Percentiles rank a stretch among this genome's conserved stretches.
Conservation (phyloP, 2,888 invertebrate genomes). For the Endotricha flammealis region DNA sequence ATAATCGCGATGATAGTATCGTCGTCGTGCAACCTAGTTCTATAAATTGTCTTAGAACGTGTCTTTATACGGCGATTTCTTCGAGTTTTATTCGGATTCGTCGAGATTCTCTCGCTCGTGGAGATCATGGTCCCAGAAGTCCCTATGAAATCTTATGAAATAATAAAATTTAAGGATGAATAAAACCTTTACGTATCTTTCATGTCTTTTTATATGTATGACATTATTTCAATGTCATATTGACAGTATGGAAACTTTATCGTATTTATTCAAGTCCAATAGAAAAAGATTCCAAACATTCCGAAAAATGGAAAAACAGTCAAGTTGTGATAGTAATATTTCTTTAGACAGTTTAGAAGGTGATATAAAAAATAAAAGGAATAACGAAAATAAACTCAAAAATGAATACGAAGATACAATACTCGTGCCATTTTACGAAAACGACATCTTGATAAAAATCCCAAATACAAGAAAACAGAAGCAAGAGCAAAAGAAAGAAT, state of each 20-base stretch:
- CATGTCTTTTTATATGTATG: no score
- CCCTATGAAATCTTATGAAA: no score
- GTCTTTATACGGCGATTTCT: no score
- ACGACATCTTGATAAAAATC: slow-evolving; percentile 64
- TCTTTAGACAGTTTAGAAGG: slow-evolving; percentile 62
- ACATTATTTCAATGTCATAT: slow-evolving; percentile 28
- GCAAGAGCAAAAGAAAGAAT: slow-evolving; percentile 28
- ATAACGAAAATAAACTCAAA: slow-evolving; percentile 24
- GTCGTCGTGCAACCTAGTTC: no score
- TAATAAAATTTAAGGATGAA: no score
- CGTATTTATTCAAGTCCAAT: slow-evolving; percentile 50
- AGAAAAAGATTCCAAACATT: slow-evolving; percentile 36
- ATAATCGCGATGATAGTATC: no score
- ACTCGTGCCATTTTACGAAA: slow-evolving; percentile 69
- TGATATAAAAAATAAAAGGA: slow-evolving; percentile 34
- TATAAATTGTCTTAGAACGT: no score
- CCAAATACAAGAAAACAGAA: slow-evolving; percentile 43
- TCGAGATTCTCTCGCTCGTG: no score
- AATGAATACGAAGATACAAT: slow-evolving; percentile 61
- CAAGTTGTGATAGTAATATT: slow-evolving; percentile 48
- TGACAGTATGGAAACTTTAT: slow-evolving; percentile 41
- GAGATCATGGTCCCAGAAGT: no score
- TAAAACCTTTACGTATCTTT: no score
- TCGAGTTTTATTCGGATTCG: no score
- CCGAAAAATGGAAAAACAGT: slow-evolving; percentile 47